These are phyloP conservation scores for Ellobium chinense DNA, from an alignment of 2,888 invertebrate genomes.

Conservation along the genomic window DNA sequence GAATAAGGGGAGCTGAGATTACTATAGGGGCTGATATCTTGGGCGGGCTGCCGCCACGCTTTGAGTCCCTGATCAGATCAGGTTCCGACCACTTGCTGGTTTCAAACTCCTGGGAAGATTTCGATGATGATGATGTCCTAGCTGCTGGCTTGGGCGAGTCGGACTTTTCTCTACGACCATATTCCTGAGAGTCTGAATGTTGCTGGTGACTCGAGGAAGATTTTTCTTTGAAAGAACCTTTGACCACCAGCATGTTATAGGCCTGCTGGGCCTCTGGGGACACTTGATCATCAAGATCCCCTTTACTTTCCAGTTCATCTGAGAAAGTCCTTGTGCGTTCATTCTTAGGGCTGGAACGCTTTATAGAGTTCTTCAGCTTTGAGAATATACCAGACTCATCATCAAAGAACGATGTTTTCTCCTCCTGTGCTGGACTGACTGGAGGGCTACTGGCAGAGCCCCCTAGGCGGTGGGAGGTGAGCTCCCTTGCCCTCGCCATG, in stretches of 20 bases:
- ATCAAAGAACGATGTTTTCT: constrained; percentile 50
- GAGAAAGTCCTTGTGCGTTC: constrained; percentile 88
- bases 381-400: constrained; percentile 60
- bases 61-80: constrained; percentile 37
- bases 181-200: background rate
- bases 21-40: constrained; percentile 2
- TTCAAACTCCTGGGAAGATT: constrained; percentile 25
- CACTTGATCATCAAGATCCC: constrained; percentile 80
- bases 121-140: constrained; percentile 1
- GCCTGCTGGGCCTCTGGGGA: constrained; percentile 93
- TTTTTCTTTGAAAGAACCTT: constrained; percentile 72
- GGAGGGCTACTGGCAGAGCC: constrained; percentile 49
- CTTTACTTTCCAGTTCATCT: constrained; percentile 83
- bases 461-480: constrained; percentile 81
- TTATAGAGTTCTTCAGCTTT: constrained; percentile 65
- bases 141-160: background rate
- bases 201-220: background rate
- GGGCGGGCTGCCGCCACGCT: constrained; percentile 1
- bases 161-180: background rate
- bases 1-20: constrained; percentile 7
- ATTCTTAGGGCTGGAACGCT: constrained; percentile 82
- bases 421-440: constrained; percentile 47
- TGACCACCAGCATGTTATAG: constrained; percentile 94
- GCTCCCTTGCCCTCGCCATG: constrained; percentile 94
- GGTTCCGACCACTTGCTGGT: constrained; percentile 4